Conservation (phyloP, 2,113 vertebrate genomes). For the Catharus fuscescens region DNA sequence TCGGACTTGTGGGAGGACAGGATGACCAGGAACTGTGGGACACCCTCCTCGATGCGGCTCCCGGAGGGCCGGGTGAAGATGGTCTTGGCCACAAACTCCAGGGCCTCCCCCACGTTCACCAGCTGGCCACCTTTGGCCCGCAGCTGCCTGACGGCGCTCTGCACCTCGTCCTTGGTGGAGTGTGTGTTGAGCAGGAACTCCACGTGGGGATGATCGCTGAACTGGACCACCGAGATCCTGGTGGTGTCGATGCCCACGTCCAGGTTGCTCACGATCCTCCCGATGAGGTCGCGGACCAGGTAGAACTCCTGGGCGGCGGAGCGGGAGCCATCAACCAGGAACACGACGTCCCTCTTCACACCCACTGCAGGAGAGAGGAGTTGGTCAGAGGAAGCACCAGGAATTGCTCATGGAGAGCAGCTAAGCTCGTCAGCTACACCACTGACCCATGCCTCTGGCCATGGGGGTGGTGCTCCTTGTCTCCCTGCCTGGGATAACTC, state of each 20-base stretch:
- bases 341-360: conserved; percentile 88
- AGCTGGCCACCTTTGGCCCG: conserved; percentile 80
- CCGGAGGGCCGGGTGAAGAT: conserved; percentile 90
- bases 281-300: conserved; percentile 82
- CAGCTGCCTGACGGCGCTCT: conserved; percentile 76
- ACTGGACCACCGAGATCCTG: conserved; percentile 89
- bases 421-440: neutral
- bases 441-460: neutral
- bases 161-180: conserved; percentile 87
- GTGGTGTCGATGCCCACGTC: conserved; percentile 88
- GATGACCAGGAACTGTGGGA: conserved; percentile 92
- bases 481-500: neutral
- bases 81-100: conserved; percentile 86
- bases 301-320: conserved; percentile 78
- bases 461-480: neutral
- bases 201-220: conserved; percentile 83
- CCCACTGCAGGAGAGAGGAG: conserved; percentile 53
- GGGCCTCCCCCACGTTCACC: conserved; percentile 84
- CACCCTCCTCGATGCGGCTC: conserved; percentile 90
- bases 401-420: neutral
- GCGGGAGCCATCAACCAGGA: conserved; percentile 90
- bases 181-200: conserved; percentile 88
- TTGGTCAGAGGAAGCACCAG: neutral
- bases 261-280: conserved; percentile 81
- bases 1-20: conserved; percentile 83